Base-by-base conservation (phyloP, 2,113 vertebrate genomes). In the Camelus dromedarius region DNA sequence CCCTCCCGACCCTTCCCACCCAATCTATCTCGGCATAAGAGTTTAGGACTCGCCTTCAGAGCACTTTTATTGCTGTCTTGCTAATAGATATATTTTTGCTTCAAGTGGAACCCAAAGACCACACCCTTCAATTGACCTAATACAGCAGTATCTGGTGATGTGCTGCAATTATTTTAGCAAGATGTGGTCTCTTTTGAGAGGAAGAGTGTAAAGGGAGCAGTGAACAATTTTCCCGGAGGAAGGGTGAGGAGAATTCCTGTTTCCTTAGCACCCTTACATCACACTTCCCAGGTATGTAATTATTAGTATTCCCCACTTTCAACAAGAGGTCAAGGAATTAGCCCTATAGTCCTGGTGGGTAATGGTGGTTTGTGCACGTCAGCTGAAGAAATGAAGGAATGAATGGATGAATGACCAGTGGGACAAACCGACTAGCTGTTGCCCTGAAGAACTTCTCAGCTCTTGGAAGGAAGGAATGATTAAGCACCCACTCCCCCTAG, bases 381-480 rank as follows among this genome's bases (percentile, higher is more conserved):
- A 8, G 8, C 1, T 35, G 79, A 89, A 58, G 30, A 28, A 66
- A 28, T 67, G 32, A 67, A 70, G 12, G 56, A 56, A 48, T 50
- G n/a, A 48, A 84, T 6, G 66, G 32, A 52, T 48, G 11, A 69
- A 30, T 32, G 58, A 56, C 42, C 30, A 22, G 24, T 4, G 13
- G 24, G 84, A 38, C 54, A 75, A 92, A 35, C 70, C 19, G 42
- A 9, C 6, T 26, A 70, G 19, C 50, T 90, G 11, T 46, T 19
- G 7, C 84, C 77, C 64, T 73, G 82, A 70, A 81, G 46, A 84
- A 81, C n/a, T 32, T 70, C 19, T 92, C 42, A 46, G 84, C 32
- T 91, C 13, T 91, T 94, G 38, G 66, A 81, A 88, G 89, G 32
- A 89, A 66, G 82, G 46, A 95, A 93, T 58, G 46, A 42, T 13